Percentiles rank a stretch among this genome's conserved stretches.
phyloP scores from a whole-genome alignment of 2,888 invertebrate species.

The Erebia ligea region DNA sequence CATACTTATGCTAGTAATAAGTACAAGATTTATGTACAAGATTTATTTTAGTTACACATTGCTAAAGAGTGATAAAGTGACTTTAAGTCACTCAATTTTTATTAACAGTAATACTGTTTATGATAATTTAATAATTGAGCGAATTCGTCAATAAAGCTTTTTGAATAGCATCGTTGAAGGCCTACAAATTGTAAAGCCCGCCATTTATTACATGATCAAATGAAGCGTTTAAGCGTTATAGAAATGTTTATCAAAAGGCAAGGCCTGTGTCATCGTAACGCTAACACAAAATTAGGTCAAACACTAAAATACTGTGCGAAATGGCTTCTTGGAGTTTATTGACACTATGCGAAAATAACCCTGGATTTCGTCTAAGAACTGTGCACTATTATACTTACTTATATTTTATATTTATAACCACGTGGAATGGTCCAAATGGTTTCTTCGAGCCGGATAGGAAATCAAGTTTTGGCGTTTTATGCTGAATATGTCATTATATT shows the following conservation, averaged over 20 bases:
- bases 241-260: slow-evolving; percentile 23
- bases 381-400: not conserved
- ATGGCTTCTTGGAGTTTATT: slow-evolving; percentile 20
- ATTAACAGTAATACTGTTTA: not conserved
- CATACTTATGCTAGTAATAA: too few relatives aligned
- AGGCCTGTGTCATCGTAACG: slow-evolving; percentile 22
- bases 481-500: not conserved
- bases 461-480: not conserved
- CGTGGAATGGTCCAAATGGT: too few relatives aligned
- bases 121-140: not conserved
- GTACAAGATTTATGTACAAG: too few relatives aligned
- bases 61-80: too few relatives aligned
- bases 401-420: not conserved
- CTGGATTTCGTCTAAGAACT: not conserved
- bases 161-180: not conserved
- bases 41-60: too few relatives aligned
- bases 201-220: not conserved
- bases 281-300: slow-evolving; percentile 22
- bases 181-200: not conserved
- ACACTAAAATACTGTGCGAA: slow-evolving; percentile 15
- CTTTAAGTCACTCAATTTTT: too few relatives aligned
- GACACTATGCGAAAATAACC: slow-evolving; percentile 11
- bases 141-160: not conserved
- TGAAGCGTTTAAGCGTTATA: slow-evolving; percentile 9
- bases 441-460: not conserved